Evolutionary conservation across 2,797 vertebrate species (phyloP).

Genomic region (Enteromius unitaeniatus): DNA sequence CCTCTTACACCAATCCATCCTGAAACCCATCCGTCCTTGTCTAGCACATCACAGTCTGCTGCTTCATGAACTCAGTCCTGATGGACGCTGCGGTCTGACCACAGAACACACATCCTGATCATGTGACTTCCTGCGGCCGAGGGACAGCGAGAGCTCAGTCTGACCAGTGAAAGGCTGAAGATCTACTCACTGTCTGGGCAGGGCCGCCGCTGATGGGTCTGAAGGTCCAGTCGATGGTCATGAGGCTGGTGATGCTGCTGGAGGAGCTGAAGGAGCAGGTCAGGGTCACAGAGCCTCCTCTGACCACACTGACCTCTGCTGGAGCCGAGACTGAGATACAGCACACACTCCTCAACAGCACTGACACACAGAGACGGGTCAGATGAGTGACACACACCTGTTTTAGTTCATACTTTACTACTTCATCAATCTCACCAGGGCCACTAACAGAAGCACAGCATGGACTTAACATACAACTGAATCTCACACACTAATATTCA

Average conservation of each 20-base stretch:
- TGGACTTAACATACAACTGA: too few species aligned
- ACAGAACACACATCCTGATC: neutral
- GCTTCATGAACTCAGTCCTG: neutral
- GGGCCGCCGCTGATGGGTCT: slow-evolving; percentile 77
- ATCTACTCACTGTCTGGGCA: slow-evolving; percentile 76
- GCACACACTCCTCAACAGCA: slow-evolving; percentile 9
- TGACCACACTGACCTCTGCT: slow-evolving; percentile 67
- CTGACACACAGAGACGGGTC: slow-evolving; percentile 11
- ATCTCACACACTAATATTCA: neutral
- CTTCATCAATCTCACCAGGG: too few species aligned
- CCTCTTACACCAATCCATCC: neutral
- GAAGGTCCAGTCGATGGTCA: slow-evolving; percentile 89
- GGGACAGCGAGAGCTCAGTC: neutral
- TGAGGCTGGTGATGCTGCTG: slow-evolving; percentile 78
- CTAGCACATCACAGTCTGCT: too few species aligned
- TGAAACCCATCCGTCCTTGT: neutral
- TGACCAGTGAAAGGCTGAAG: neutral
- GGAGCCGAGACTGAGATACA: slow-evolving; percentile 73
- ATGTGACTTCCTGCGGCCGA: neutral
- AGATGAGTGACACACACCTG: neutral
- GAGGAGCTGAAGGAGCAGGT: slow-evolving; percentile 86
- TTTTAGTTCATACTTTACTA: too few species aligned
- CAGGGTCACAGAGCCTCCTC: slow-evolving; percentile 78
- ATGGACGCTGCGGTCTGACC: neutral
- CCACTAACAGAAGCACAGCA: too few species aligned